These are phyloP conservation scores for Panurus biarmicus DNA, from an alignment of 2,113 vertebrate species.

Conservation along the genomic window DNA sequence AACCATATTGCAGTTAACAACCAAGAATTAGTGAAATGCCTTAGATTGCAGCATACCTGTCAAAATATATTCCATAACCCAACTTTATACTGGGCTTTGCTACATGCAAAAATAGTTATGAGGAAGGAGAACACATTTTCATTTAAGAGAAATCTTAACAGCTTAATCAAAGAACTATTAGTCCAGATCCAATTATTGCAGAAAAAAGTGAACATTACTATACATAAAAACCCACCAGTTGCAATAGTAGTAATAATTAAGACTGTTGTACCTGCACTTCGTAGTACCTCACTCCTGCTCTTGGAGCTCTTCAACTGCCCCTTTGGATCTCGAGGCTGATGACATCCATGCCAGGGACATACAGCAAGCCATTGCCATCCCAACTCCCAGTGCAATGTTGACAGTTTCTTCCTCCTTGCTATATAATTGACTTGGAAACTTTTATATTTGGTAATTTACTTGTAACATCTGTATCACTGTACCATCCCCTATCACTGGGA, in stretches of 20 bases:
- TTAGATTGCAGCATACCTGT: neutral
- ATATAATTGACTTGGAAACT: neutral
- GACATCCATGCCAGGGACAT: fast-evolving
- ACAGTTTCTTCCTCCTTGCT: neutral
- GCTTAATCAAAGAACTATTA: neutral
- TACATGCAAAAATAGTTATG: neutral
- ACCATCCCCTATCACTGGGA: neutral
- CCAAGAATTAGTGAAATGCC: neutral
- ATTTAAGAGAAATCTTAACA: neutral
- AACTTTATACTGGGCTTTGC: neutral
- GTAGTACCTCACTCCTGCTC: neutral
- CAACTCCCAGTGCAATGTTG: fast-evolving
- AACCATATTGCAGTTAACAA: neutral
- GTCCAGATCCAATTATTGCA: neutral
- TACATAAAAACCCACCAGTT: neutral
- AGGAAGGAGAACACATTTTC: neutral
- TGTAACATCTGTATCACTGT: neutral
- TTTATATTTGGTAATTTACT: neutral
- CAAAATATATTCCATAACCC: neutral
- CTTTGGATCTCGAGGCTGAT: fast-evolving
- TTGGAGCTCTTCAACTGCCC: neutral
- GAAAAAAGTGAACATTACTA: neutral
- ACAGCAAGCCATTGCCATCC: neutral
- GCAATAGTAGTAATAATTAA: neutral
- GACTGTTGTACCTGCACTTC: neutral